Percentiles rank a stretch among this genome's conserved stretches.
Evolutionary conservation across 2,888 invertebrate species (phyloP).

Genomic region (Danaus chrysippus): DNA sequence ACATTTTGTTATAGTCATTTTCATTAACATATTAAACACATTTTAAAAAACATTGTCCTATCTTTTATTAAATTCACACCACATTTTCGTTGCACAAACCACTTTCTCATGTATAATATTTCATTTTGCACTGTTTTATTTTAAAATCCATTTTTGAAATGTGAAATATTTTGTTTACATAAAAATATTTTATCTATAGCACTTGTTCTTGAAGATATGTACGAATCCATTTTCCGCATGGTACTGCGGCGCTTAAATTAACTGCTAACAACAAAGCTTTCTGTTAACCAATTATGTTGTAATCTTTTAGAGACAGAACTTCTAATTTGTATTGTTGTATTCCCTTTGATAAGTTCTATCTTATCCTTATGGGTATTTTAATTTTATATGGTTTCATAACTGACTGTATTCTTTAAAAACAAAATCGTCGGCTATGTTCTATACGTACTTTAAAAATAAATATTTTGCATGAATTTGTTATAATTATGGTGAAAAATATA

Average conservation of each 20-base stretch:
- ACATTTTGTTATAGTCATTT: constrained; percentile 71
- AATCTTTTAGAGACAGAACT: background rate
- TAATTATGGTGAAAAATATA: too few relatives aligned
- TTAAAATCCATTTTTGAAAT: constrained; percentile 10
- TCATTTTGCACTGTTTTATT: constrained; percentile 1
- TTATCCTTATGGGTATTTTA: too few relatives aligned
- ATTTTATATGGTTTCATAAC: too few relatives aligned
- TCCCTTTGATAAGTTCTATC: too few relatives aligned
- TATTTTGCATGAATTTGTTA: too few relatives aligned
- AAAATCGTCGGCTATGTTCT: too few relatives aligned
- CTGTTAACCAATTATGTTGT: background rate
- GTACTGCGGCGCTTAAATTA: constrained; percentile 11
- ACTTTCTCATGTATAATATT: constrained; percentile 1
- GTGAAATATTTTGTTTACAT: constrained; percentile 10
- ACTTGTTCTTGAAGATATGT: constrained; percentile 16
- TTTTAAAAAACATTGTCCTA: constrained; percentile 22
- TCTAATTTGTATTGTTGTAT: background rate
- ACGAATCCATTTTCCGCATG: constrained; percentile 13
- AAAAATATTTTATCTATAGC: background rate
- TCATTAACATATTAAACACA: constrained; percentile 17
- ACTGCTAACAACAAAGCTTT: constrained; percentile 6
- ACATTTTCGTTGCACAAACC: constrained; percentile 15
- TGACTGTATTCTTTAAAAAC: too few relatives aligned
- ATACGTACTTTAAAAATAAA: too few relatives aligned
- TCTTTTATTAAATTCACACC: constrained; percentile 19